Evolutionary conservation across 2,888 invertebrate genomes (phyloP).

Genomic region (Lasioglossum villosulum): DNA sequence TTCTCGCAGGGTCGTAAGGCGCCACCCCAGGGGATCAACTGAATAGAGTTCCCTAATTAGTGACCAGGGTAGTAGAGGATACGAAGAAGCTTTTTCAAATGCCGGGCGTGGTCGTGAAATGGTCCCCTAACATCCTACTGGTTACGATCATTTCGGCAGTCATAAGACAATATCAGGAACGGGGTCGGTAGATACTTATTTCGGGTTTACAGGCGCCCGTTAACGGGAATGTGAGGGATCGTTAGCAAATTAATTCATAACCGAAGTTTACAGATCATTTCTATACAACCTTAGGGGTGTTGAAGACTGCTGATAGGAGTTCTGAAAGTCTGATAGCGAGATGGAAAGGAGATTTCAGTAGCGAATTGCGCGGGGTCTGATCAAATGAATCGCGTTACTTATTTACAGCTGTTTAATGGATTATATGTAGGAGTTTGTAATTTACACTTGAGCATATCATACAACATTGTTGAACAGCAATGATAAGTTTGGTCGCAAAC

Average conservation of each 20-base stretch:
- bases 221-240: background rate
- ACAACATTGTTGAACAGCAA: background rate
- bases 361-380: background rate
- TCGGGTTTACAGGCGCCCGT: background rate
- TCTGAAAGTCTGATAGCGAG: background rate
- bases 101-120: slow-evolving; percentile 49
- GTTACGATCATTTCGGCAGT: background rate
- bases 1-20: slow-evolving; percentile 48
- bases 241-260: background rate
- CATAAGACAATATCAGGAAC: background rate
- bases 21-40: slow-evolving; percentile 55
- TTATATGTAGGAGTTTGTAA: background rate
- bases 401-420: background rate
- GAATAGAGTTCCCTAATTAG: slow-evolving; percentile 79
- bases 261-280: background rate
- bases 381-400: too few relatives aligned
- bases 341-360: background rate
- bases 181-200: background rate
- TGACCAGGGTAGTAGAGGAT: slow-evolving; percentile 75
- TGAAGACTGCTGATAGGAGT: too few relatives aligned
- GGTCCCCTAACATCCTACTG: slow-evolving; percentile 19
- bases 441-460: background rate
- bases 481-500: background rate
- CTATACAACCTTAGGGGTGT: background rate
- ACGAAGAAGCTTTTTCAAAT: slow-evolving; percentile 67